Evolutionary conservation across 2,888 invertebrate species (phyloP).

Genomic region (Atethmia centrago): DNA sequence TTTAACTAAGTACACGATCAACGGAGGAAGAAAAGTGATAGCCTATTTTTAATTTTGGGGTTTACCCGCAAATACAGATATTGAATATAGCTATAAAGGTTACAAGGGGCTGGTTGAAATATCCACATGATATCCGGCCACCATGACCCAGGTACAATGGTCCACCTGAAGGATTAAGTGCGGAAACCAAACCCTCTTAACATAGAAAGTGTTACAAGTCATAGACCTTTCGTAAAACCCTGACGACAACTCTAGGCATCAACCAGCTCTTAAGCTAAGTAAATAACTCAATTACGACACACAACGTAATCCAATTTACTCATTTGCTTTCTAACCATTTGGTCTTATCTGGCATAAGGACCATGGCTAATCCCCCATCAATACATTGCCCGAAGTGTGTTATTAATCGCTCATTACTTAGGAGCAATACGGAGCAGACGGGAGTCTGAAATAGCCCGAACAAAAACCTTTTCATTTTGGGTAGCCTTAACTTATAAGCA

Average conservation of each 20-base stretch:
- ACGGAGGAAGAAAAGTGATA: background rate
- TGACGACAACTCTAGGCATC: background rate
- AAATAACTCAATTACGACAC: slow-evolving; percentile 52
- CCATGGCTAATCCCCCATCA: slow-evolving; percentile 27
- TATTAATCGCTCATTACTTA: slow-evolving; percentile 44
- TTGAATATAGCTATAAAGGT: background rate
- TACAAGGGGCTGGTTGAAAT: too few species aligned
- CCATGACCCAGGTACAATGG: too few species aligned
- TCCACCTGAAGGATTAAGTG: too few species aligned
- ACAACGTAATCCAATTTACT: slow-evolving; percentile 44
- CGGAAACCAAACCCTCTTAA: too few species aligned
- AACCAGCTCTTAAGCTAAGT: slow-evolving; percentile 42
- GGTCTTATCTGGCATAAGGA: slow-evolving; percentile 17
- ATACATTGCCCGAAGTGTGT: slow-evolving; percentile 36
- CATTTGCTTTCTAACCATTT: slow-evolving; percentile 40
- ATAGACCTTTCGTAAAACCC: slow-evolving; percentile 9
- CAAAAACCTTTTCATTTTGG: slow-evolving; percentile 37
- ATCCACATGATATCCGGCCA: too few species aligned
- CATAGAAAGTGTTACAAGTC: background rate
- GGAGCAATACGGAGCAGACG: background rate
- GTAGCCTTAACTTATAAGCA: slow-evolving; percentile 13
- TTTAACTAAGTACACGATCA: slow-evolving; percentile 3
- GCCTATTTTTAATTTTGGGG: background rate
- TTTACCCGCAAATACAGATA: background rate
- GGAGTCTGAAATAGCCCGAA: slow-evolving; percentile 11